Evolutionary conservation across 2,888 invertebrate genomes (phyloP).

Genomic region (Thera britannica): DNA sequence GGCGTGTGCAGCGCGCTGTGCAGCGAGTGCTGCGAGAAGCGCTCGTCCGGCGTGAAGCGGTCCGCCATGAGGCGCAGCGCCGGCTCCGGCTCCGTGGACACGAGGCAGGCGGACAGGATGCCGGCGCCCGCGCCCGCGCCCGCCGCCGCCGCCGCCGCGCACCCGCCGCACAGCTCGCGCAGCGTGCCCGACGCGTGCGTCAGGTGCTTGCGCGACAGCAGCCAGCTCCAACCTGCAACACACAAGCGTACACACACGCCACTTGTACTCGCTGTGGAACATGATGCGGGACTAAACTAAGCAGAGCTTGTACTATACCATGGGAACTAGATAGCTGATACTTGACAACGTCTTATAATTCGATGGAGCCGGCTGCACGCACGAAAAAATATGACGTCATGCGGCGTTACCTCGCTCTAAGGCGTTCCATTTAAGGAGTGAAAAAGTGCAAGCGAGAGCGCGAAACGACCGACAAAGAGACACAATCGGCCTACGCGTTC

Average conservation of each 20-base stretch:
- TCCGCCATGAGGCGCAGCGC: slow-evolving; percentile 96
- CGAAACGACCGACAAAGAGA: no score
- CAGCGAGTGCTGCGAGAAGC: slow-evolving; percentile 94
- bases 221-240: slow-evolving; percentile 93
- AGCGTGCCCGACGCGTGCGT: slow-evolving; percentile 94
- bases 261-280: not conserved
- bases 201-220: slow-evolving; percentile 96
- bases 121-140: slow-evolving; percentile 90
- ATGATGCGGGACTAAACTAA: no score
- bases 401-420: no score
- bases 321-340: no score
- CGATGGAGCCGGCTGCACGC: no score
- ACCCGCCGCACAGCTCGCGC: slow-evolving; percentile 96
- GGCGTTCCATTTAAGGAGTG: no score
- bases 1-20: slow-evolving; percentile 97
- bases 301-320: no score
- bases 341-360: no score
- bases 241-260: not conserved
- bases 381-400: no score
- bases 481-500: no score
- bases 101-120: slow-evolving; percentile 98
- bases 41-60: slow-evolving; percentile 97
- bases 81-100: slow-evolving; percentile 96
- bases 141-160: slow-evolving; percentile 89
- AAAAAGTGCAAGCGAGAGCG: no score